phyloP scores from a whole-genome alignment of 2,113 vertebrate genomes.

The Cnemophilus loriae region DNA sequence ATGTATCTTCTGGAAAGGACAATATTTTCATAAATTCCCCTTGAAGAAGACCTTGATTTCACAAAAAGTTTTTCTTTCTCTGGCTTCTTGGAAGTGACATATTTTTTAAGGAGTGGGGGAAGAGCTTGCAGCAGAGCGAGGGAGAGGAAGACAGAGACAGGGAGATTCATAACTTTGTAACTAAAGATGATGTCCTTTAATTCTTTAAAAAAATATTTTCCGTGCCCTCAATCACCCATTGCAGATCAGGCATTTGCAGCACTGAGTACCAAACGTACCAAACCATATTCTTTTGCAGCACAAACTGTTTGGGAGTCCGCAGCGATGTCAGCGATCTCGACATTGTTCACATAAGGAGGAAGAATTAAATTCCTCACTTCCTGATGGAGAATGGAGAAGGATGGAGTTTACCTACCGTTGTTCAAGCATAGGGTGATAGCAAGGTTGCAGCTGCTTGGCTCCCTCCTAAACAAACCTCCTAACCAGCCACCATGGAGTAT shows the following conservation, averaged over 20 bases:
- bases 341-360: background rate
- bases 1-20: background rate
- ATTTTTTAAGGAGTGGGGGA: background rate
- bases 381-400: background rate
- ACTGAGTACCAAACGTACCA: background rate
- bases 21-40: background rate
- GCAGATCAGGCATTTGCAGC: background rate
- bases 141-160: background rate
- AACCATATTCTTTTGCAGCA: background rate
- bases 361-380: slow-evolving; percentile 60
- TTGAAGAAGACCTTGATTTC: background rate
- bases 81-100: background rate
- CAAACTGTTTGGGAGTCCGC: background rate
- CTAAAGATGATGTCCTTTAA: background rate
- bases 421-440: slow-evolving; percentile 50
- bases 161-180: background rate
- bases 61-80: background rate
- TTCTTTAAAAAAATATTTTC: background rate
- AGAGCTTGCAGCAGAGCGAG: background rate
- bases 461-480: slow-evolving; percentile 68
- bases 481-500: slow-evolving; percentile 68
- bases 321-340: background rate
- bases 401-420: slow-evolving; percentile 37
- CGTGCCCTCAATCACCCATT: background rate
- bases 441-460: slow-evolving; percentile 56